Conservation (phyloP, 2,797 vertebrate genomes). For the Parauchenoglanis punctatus region DNA sequence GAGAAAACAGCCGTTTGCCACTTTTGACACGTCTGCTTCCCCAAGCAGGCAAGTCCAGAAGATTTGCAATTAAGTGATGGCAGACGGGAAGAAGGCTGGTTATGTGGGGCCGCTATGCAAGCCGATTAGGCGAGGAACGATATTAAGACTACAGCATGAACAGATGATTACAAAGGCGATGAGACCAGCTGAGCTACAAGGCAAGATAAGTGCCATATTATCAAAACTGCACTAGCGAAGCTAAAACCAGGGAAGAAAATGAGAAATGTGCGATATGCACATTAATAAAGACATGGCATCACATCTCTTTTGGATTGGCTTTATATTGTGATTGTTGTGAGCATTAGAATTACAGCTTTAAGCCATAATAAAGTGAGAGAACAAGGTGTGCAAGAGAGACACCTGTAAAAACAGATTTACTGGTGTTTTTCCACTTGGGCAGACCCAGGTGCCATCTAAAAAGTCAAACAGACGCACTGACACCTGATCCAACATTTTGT, state of each 20-base stretch:
- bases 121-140: conserved; percentile 73
- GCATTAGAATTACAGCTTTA: neutral
- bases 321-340: conserved; percentile 28
- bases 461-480: conserved; percentile 19
- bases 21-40: conserved; percentile 58
- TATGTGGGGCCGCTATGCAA: conserved; percentile 71
- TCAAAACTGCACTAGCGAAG: conserved; percentile 23
- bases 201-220: conserved; percentile 20
- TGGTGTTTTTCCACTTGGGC: neutral
- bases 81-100: conserved; percentile 66
- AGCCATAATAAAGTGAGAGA: neutral
- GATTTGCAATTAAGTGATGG: conserved; percentile 81
- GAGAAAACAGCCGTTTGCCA: conserved; percentile 62
- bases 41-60: conserved; percentile 57
- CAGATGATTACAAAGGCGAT: conserved; percentile 68
- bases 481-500: conserved; percentile 30
- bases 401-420: conserved; percentile 21
- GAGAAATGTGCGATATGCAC: neutral
- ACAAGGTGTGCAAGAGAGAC: neutral
- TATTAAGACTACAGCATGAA: conserved; percentile 66
- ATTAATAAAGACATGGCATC: neutral
- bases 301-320: conserved; percentile 24
- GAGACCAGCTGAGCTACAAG: conserved; percentile 52
- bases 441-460: conserved; percentile 28
- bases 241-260: conserved; percentile 28